These are phyloP conservation scores for Acanthoscelides obtectus DNA, from an alignment of 2,888 invertebrate species.

Conservation along the genomic window DNA sequence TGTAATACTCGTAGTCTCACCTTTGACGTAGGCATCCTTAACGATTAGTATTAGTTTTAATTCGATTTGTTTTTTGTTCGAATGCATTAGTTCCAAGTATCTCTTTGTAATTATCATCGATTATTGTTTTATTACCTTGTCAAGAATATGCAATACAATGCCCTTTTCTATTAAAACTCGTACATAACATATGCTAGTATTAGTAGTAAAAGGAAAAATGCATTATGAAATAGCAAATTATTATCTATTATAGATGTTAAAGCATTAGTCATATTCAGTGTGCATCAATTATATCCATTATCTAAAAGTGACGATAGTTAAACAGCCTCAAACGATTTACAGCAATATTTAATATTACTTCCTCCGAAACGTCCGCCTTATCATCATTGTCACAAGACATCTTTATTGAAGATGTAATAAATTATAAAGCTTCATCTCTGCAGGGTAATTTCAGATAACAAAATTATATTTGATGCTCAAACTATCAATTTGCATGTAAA, in stretches of 20 bases:
- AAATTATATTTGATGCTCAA: background rate
- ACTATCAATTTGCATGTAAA: background rate
- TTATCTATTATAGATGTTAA: background rate
- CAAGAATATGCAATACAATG: too few species aligned
- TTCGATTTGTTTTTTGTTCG: too few species aligned
- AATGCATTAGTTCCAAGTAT: too few species aligned
- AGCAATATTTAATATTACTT: background rate
- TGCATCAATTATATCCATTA: background rate
- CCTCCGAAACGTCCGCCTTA: background rate
- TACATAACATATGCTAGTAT: too few species aligned
- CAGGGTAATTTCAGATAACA: background rate
- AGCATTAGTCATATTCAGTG: background rate
- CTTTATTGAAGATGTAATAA: background rate
- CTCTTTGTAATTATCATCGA: too few species aligned
- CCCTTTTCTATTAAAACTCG: too few species aligned
- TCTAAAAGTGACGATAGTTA: background rate
- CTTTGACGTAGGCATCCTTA: too few species aligned
- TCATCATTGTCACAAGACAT: background rate
- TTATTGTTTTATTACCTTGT: too few species aligned
- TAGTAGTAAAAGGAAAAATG: too few species aligned
- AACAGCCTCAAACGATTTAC: background rate
- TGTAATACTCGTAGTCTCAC: too few species aligned
- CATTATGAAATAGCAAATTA: background rate
- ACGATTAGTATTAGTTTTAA: too few species aligned
- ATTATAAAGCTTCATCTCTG: background rate